phyloP scores from a whole-genome alignment of 2,888 invertebrate genomes.

The Napeogenes inachia region DNA sequence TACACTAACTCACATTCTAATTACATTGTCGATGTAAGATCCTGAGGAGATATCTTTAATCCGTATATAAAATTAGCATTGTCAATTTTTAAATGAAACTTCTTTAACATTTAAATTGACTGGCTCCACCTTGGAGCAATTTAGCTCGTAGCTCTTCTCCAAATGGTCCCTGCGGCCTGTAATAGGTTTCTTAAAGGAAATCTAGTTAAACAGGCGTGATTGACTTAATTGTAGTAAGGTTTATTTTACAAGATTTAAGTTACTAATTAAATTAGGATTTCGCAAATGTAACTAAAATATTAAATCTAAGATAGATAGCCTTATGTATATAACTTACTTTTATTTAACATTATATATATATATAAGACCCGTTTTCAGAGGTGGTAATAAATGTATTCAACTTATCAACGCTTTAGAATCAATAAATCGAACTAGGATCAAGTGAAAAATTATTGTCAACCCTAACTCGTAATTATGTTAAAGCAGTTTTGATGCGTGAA shows the following conservation, averaged over 20 bases:
- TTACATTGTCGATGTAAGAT: constrained; percentile 1
- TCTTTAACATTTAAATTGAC: constrained; percentile 71
- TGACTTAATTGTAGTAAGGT: constrained; percentile 64
- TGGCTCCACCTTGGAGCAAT: constrained; percentile 64
- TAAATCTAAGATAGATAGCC: too few species aligned
- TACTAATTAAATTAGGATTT: too few species aligned
- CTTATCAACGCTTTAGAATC: background rate
- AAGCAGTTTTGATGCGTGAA: constrained; percentile 53
- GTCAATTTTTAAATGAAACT: constrained; percentile 60
- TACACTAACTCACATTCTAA: constrained; percentile 2
- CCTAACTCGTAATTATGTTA: constrained; percentile 50
- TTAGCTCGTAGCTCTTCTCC: constrained; percentile 47
- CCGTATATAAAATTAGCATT: constrained; percentile 47
- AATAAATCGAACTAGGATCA: constrained; percentile 19
- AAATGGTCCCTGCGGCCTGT: constrained; percentile 65
- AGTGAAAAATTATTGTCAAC: constrained; percentile 49
- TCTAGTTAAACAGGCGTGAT: constrained; percentile 69
- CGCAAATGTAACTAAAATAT: too few species aligned
- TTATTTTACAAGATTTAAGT: constrained; percentile 38
- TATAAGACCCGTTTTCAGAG: too few species aligned
- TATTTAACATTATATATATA: too few species aligned
- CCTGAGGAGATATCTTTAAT: constrained; percentile 16
- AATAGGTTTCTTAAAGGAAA: constrained; percentile 70
- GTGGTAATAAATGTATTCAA: too few species aligned
- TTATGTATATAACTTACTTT: too few species aligned